Conservation (phyloP, 1,140 invertebrate species). For the Phthorimaea operculella region DNA sequence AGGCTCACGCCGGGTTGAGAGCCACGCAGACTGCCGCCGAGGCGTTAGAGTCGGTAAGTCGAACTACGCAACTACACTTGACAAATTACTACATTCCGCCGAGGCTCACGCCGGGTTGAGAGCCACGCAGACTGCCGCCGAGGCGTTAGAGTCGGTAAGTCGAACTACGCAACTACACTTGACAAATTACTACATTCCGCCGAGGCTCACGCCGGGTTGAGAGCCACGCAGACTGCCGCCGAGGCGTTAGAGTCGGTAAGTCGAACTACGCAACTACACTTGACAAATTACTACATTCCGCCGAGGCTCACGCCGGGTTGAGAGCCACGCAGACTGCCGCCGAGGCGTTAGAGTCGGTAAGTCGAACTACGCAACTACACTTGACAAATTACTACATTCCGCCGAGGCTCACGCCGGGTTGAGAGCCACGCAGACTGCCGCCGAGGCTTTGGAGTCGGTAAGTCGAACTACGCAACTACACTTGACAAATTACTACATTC, state of each 20-base stretch:
- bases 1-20: constrained; percentile 84
- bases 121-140: constrained; percentile 66
- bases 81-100: constrained; percentile 83
- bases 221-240: constrained; percentile 68
- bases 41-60: constrained; percentile 69
- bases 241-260: constrained; percentile 70
- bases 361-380: too few relatives aligned
- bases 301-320: constrained; percentile 84
- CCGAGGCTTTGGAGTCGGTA: constrained; percentile 70
- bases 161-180: background rate
- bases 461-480: too few relatives aligned
- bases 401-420: constrained; percentile 86
- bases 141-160: constrained; percentile 69
- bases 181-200: constrained; percentile 83
- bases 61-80: background rate
- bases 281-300: too few relatives aligned
- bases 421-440: constrained; percentile 68
- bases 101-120: constrained; percentile 85
- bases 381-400: too few relatives aligned
- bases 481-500: too few relatives aligned
- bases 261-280: too few relatives aligned
- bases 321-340: constrained; percentile 69
- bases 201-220: constrained; percentile 84
- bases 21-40: constrained; percentile 66
- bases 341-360: constrained; percentile 70